Percentiles rank a stretch among this genome's conserved stretches.
These are phyloP conservation scores for Leucophenga varia DNA, from an alignment of 1,140 invertebrate genomes.

Conservation along the genomic window DNA sequence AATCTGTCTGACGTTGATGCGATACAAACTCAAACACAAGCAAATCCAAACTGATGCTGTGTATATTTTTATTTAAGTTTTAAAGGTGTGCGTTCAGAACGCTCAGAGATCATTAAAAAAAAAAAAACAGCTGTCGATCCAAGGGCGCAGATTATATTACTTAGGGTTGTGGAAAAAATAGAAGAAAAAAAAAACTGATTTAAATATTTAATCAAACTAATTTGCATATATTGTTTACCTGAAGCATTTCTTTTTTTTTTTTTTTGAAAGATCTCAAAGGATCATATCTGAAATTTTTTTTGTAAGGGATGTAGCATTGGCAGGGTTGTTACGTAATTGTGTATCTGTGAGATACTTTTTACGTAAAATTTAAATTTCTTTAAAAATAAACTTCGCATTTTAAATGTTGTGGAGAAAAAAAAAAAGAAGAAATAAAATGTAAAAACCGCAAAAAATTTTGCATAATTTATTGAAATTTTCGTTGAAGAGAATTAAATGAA, in stretches of 20 bases:
- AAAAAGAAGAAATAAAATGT: slow-evolving; percentile 39
- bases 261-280: too few relatives aligned
- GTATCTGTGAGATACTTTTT: too few relatives aligned
- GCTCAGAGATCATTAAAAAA: too few relatives aligned
- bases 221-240: slow-evolving; percentile 46
- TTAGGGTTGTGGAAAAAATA: too few relatives aligned
- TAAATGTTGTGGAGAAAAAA: slow-evolving; percentile 17
- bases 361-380: slow-evolving; percentile 38
- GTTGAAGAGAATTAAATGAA: too few relatives aligned
- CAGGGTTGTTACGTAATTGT: slow-evolving; percentile 28
- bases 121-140: slow-evolving; percentile 32
- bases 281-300: too few relatives aligned
- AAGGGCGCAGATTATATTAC: too few relatives aligned
- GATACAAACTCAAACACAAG: not conserved
- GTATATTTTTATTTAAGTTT: too few relatives aligned
- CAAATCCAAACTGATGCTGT: not conserved
- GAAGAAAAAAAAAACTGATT: slow-evolving; percentile 26
- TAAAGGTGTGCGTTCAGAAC: too few relatives aligned
- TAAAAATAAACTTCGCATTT: slow-evolving; percentile 47
- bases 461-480: slow-evolving; percentile 54
- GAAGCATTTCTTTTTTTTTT: too few relatives aligned
- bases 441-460: slow-evolving; percentile 49
- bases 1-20: not conserved
- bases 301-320: slow-evolving; percentile 28
- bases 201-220: slow-evolving; percentile 50